Conservation (phyloP, 2,797 vertebrate species). For the Protosalanx chinensis region DNA sequence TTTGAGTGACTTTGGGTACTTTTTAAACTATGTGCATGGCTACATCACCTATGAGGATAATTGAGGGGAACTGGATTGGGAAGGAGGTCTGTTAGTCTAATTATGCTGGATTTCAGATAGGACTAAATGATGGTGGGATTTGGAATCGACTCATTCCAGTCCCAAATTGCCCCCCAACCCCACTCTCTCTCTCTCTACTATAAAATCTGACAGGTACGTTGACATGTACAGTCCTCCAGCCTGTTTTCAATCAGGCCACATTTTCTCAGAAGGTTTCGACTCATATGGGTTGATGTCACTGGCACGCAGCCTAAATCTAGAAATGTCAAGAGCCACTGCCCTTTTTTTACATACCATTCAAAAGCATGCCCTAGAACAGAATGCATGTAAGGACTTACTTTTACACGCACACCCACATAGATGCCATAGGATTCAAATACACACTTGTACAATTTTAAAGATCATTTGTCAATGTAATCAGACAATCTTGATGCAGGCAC, state of each 20-base stretch:
- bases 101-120: conserved; percentile 25
- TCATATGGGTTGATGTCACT: conserved; percentile 18
- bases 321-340: conserved; percentile 22
- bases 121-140: conserved; percentile 28
- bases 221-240: background rate
- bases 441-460: background rate
- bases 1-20: background rate
- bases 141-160: conserved; percentile 25
- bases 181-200: background rate
- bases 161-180: background rate
- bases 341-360: background rate
- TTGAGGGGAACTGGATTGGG: conserved; percentile 8
- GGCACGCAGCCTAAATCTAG: conserved; percentile 14
- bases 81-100: background rate
- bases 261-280: conserved; percentile 9
- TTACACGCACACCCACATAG: background rate
- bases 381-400: background rate
- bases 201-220: background rate
- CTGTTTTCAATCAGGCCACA: conserved; percentile 14
- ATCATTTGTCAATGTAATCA: background rate
- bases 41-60: conserved; percentile 31
- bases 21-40: conserved; percentile 7
- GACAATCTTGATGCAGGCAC: conserved; percentile 12
- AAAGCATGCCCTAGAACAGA: conserved; percentile 10
- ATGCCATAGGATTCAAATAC: background rate